Evolutionary conservation across 2,888 invertebrate species (phyloP).

Genomic region (Pyrgus malvae): DNA sequence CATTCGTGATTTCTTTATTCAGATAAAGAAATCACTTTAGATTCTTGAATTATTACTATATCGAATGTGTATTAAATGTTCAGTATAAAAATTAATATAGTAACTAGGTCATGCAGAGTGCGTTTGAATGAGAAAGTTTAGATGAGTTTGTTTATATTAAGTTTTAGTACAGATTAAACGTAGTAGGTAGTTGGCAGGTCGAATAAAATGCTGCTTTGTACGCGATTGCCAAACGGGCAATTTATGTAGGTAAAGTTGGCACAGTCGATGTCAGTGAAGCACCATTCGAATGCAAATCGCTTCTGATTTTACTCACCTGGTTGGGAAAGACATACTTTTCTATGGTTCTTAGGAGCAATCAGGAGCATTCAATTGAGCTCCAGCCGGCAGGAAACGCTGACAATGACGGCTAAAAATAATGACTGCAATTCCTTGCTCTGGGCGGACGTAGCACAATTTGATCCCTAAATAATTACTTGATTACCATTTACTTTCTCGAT

Average conservation of each 20-base stretch:
- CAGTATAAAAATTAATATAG: conserved; percentile 10
- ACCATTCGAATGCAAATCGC: conserved; percentile 10
- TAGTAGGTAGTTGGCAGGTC: conserved; percentile 12
- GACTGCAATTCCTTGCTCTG: conserved; percentile 4
- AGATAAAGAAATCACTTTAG: too few species aligned
- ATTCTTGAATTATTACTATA: too few species aligned
- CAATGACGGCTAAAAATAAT: not conserved
- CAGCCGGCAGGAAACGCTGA: conserved; percentile 3
- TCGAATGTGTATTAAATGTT: conserved; percentile 1
- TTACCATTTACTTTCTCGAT: not conserved
- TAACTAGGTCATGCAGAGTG: conserved; percentile 14
- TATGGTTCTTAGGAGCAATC: too few species aligned
- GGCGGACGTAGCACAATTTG: conserved; percentile 30
- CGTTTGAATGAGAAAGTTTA: conserved; percentile 14
- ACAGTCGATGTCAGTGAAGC: not conserved
- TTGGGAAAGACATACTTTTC: too few species aligned
- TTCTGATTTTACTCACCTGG: conserved; percentile 2
- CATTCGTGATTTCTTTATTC: too few species aligned
- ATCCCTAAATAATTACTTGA: conserved; percentile 4
- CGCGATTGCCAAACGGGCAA: conserved; percentile 11
- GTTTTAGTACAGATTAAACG: conserved; percentile 11
- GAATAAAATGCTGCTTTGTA: conserved; percentile 19
- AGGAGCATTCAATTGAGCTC: conserved; percentile 9
- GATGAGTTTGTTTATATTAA: conserved; percentile 18
- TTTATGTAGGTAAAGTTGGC: conserved; percentile 7